Evolutionary conservation across 2,113 vertebrate species (phyloP).

Genomic region (Dromiciops gliroides): DNA sequence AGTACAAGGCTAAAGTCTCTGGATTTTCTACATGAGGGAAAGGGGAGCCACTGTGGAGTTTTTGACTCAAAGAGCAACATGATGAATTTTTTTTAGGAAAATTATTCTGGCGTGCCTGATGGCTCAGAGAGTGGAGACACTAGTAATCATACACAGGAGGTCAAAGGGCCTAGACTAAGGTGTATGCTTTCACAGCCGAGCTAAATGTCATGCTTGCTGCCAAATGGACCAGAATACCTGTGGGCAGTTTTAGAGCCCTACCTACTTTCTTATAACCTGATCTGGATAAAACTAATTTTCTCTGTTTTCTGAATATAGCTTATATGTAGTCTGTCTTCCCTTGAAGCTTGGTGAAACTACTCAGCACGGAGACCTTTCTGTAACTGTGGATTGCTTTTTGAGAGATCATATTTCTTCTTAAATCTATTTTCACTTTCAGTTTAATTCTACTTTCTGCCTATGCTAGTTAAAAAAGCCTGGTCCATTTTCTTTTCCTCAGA

Average conservation of each 20-base stretch:
- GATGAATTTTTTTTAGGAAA: not conserved
- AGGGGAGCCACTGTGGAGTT: not conserved
- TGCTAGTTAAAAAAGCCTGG: conserved; percentile 3
- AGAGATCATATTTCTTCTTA: not conserved
- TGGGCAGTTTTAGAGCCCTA: not conserved
- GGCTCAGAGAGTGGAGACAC: not conserved
- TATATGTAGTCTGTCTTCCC: not conserved
- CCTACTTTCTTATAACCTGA: not conserved
- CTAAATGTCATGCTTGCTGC: not conserved
- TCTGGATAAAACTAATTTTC: not conserved
- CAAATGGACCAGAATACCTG: not conserved
- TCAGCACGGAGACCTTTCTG: not conserved
- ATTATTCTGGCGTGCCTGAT: not conserved
- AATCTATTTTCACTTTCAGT: not conserved
- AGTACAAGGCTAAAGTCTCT: not conserved
- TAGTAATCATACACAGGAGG: not conserved
- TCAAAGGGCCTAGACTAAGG: not conserved
- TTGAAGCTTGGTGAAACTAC: not conserved
- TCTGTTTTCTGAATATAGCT: not conserved
- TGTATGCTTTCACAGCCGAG: not conserved
- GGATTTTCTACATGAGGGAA: not conserved
- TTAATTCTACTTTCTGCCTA: not conserved
- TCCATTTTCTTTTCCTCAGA: not conserved
- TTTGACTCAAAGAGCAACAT: not conserved
- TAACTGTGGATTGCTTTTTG: not conserved